A percentile compares a stretch with the other conserved stretches of the same genome.
phyloP scores from a whole-genome alignment of 2,113 vertebrate species.

The Nettapus auritus region DNA sequence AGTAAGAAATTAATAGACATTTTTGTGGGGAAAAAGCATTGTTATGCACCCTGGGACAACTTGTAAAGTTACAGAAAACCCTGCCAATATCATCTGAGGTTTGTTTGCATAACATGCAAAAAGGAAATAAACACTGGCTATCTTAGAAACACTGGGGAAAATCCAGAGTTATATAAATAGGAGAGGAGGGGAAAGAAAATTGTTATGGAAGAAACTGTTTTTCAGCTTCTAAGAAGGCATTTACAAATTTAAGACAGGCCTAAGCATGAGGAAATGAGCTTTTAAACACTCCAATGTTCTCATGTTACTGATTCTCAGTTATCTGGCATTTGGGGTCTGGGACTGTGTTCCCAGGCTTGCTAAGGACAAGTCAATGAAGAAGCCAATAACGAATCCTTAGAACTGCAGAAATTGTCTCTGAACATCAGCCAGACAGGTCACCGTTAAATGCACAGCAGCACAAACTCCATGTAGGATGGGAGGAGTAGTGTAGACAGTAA shows the following conservation, averaged over 20 bases:
- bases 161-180: slow-evolving; percentile 43
- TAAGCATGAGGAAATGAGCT: neutral
- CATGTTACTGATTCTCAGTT: neutral
- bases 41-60: neutral
- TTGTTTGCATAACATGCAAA: slow-evolving; percentile 47
- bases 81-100: slow-evolving; percentile 34
- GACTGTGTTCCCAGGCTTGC: neutral
- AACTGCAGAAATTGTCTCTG: neutral
- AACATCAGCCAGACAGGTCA: neutral
- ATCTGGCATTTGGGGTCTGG: neutral
- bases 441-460: neutral
- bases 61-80: neutral
- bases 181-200: neutral
- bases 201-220: neutral
- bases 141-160: slow-evolving; percentile 36
- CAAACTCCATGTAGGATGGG: neutral
- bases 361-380: neutral
- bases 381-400: neutral
- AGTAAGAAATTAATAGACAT: neutral
- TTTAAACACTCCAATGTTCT: neutral
- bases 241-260: neutral
- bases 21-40: neutral
- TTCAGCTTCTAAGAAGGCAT: neutral
- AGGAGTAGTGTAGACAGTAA: neutral
- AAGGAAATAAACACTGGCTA: slow-evolving; percentile 46